Conservation (phyloP, 2,888 invertebrate genomes). For the Atrina japonica region DNA sequence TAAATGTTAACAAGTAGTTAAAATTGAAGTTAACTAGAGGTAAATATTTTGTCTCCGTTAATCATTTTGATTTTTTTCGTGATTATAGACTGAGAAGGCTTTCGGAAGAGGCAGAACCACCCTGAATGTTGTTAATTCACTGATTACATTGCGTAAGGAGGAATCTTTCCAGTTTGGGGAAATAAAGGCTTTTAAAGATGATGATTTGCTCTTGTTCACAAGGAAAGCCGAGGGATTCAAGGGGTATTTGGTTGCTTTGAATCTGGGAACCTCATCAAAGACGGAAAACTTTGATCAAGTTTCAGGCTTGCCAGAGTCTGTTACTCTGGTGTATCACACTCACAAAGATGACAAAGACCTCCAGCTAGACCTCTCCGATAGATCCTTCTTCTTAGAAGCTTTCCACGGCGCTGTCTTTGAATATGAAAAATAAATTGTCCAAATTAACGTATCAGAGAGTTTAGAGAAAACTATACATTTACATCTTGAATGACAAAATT, state of each 20-base stretch:
- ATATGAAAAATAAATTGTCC: constrained; percentile 29
- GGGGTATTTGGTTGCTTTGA: constrained; percentile 74
- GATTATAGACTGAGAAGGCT: constrained; percentile 68
- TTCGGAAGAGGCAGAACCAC: constrained; percentile 56
- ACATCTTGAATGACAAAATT: no score
- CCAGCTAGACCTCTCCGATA: constrained; percentile 23
- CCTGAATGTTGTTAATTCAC: constrained; percentile 62
- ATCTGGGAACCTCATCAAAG: constrained; percentile 61
- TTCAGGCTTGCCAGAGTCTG: constrained; percentile 46
- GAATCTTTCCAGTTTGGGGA: constrained; percentile 77
- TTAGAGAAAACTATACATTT: no score
- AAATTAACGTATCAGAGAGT: no score
- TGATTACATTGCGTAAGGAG: constrained; percentile 66
- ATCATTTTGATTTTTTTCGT: constrained; percentile 15
- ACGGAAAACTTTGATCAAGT: constrained; percentile 51
- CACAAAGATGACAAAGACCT: constrained; percentile 18
- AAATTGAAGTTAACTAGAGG: no score
- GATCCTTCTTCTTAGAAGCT: constrained; percentile 29
- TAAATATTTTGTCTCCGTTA: no score
- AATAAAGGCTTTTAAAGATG: constrained; percentile 45
- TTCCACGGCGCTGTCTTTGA: constrained; percentile 46
- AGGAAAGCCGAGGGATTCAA: constrained; percentile 76
- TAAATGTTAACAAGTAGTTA: no score
- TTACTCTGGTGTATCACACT: constrained; percentile 65
- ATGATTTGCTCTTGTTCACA: constrained; percentile 70